Percentiles rank a stretch among this genome's conserved stretches.
Conservation (phyloP, 2,797 vertebrate species). For the Gymnothorax reevesii region DNA sequence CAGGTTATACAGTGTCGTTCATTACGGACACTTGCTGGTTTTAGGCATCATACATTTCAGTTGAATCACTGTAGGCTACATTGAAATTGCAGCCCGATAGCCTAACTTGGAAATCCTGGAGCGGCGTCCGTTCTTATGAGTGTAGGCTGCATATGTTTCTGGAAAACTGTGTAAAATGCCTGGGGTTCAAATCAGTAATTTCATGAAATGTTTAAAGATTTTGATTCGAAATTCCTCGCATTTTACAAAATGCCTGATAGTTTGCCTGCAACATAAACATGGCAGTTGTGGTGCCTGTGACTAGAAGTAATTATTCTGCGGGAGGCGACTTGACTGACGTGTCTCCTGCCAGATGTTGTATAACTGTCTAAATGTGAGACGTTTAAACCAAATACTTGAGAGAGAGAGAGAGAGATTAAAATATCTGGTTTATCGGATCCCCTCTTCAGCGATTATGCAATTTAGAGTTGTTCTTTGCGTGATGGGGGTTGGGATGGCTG, state of each 20-base stretch:
- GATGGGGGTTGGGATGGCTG: slow-evolving; percentile 72
- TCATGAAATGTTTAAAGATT: too few species aligned
- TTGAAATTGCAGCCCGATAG: background rate
- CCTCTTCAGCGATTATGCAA: slow-evolving; percentile 34
- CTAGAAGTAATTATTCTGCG: background rate
- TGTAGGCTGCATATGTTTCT: too few species aligned
- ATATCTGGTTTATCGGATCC: slow-evolving; percentile 50
- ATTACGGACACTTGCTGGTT: background rate
- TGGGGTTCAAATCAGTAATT: too few species aligned
- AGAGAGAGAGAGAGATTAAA: slow-evolving; percentile 54
- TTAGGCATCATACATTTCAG: background rate
- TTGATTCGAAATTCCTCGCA: too few species aligned
- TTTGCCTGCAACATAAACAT: background rate
- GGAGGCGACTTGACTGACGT: background rate
- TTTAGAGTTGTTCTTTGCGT: slow-evolving; percentile 70
- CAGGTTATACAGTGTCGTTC: background rate
- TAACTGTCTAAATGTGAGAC: background rate
- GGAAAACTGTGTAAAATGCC: too few species aligned
- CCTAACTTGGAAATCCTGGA: background rate
- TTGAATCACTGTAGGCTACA: background rate
- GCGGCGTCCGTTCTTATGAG: background rate
- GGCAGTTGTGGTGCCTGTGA: background rate
- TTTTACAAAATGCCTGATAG: too few species aligned
- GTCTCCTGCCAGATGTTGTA: slow-evolving; percentile 57
- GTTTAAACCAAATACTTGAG: background rate